Conservation (phyloP, 37 sponge, comb jelly and placozoan species). For the Crambe crambe region DNA sequence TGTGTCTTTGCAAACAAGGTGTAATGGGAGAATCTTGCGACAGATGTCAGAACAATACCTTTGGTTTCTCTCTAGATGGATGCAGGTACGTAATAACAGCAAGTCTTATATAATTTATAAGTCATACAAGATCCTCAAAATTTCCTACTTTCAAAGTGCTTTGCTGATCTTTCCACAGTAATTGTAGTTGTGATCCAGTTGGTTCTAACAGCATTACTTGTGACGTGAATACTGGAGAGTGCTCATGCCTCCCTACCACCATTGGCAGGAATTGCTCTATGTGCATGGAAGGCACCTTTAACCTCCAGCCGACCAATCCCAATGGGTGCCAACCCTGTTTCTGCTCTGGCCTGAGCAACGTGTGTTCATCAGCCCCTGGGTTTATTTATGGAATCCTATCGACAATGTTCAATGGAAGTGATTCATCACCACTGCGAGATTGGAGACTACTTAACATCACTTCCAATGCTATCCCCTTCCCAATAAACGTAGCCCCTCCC, state of each 20-base stretch:
- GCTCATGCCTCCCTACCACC: conserved; percentile 40
- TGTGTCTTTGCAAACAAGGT: conserved; percentile 67
- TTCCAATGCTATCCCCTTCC: neutral
- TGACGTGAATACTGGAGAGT: conserved; percentile 59
- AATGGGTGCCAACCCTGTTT: conserved; percentile 79
- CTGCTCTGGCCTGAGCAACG: conserved; percentile 57
- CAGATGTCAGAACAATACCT: conserved; percentile 53
- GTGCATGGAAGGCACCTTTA: conserved; percentile 61
- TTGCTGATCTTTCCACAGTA: conserved; percentile 14
- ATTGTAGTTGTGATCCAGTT: conserved; percentile 37
- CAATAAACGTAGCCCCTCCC: neutral
- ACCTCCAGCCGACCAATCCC: conserved; percentile 57
- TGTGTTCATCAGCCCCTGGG: conserved; percentile 52
- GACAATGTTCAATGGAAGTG: conserved; percentile 11
- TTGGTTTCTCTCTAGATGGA: conserved; percentile 43
- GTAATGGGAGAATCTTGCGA: conserved; percentile 68
- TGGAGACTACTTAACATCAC: conserved; percentile 20
- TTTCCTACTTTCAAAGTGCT: no score
- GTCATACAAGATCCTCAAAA: neutral
- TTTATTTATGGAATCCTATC: conserved; percentile 3
- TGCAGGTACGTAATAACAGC: conserved; percentile 60
- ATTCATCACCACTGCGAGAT: neutral
- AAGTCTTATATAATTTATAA: neutral
- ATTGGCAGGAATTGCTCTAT: conserved; percentile 28
- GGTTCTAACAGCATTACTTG: conserved; percentile 20